Percentiles rank a stretch among this genome's conserved stretches.
phyloP scores from a whole-genome alignment of 2,113 vertebrate species.

The Aramus guarauna region DNA sequence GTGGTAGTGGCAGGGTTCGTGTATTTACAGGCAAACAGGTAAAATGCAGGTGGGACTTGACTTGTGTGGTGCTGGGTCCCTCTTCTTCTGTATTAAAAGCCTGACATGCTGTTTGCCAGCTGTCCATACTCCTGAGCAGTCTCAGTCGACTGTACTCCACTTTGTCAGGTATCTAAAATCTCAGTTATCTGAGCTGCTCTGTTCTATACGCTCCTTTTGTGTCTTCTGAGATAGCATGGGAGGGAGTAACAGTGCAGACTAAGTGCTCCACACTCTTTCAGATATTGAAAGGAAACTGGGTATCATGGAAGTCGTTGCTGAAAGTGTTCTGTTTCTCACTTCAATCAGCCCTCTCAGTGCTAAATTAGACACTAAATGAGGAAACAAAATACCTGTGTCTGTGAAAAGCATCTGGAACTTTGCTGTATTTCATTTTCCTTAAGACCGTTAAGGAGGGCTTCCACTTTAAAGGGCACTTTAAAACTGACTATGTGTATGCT shows the following conservation, averaged over 20 bases:
- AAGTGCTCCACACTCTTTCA: not conserved
- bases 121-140: not conserved
- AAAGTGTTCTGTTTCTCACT: not conserved
- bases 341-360: not conserved
- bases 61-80: not conserved
- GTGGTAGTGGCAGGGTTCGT: not conserved
- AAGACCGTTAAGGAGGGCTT: not conserved
- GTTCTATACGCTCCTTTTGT: not conserved
- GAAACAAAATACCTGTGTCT: slow-evolving; percentile 3
- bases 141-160: not conserved
- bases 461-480: not conserved
- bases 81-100: not conserved
- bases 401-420: not conserved
- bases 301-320: not conserved
- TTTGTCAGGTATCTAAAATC: not conserved
- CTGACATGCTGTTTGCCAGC: not conserved
- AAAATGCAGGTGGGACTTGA: not conserved
- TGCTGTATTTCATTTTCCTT: not conserved
- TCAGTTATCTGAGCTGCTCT: slow-evolving; percentile 19
- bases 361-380: not conserved
- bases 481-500: not conserved
- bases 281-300: not conserved
- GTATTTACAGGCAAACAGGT: not conserved
- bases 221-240: not conserved
- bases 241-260: not conserved